Conservation (phyloP, 2,888 invertebrate genomes). For the Chouioia cunea region DNA sequence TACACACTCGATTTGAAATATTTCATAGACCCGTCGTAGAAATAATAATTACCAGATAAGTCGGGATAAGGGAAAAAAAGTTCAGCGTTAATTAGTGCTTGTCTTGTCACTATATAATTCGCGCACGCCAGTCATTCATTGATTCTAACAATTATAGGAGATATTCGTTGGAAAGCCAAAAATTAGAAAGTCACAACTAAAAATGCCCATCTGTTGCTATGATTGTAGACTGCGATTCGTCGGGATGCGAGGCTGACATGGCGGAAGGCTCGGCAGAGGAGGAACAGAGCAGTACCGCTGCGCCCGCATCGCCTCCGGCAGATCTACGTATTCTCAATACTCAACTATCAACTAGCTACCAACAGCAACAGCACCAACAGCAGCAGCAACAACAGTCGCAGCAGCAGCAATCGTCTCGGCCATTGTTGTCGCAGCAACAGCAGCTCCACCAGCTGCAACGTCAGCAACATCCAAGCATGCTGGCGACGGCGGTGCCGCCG, state of each 20-base stretch:
- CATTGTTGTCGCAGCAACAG: conserved; percentile 39
- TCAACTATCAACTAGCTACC: conserved; percentile 63
- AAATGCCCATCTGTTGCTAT: conserved; percentile 26
- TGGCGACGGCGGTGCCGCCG: conserved; percentile 65
- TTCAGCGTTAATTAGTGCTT: background rate
- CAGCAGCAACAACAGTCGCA: conserved; percentile 55
- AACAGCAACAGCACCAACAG: conserved; percentile 63
- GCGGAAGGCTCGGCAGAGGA: conserved; percentile 80
- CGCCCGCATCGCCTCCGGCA: conserved; percentile 71
- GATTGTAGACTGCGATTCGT: conserved; percentile 70
- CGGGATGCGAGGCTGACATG: conserved; percentile 89
- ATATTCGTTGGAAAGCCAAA: too few species aligned
- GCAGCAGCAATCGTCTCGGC: conserved; percentile 30
- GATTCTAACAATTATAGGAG: too few species aligned
- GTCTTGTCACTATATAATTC: background rate
- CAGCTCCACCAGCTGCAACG: conserved; percentile 11
- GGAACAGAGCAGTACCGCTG: conserved; percentile 73
- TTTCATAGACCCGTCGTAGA: too few species aligned
- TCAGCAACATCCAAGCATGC: conserved; percentile 60
- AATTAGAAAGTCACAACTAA: background rate
- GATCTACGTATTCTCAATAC: conserved; percentile 68
- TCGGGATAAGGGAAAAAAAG: too few species aligned
- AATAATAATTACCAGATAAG: too few species aligned
- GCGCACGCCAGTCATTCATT: background rate
- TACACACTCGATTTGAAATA: background rate